Conservation (phyloP, 2,888 invertebrate genomes). For the Galerucella calmariensis region DNA sequence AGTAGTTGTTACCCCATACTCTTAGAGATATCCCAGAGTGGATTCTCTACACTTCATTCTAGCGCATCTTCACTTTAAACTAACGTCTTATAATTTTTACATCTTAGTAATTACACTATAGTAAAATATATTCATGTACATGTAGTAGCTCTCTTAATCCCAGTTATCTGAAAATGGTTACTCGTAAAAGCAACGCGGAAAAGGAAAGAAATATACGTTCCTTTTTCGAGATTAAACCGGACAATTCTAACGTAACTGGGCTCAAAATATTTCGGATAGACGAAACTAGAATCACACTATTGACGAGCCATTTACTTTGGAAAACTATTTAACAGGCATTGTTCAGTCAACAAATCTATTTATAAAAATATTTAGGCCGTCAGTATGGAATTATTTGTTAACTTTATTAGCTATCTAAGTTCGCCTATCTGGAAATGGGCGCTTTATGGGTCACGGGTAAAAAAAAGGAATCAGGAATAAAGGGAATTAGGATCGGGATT, state of each 20-base stretch:
- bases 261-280: conserved; percentile 29
- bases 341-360: conserved; percentile 62
- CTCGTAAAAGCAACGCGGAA: conserved; percentile 9
- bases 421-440: conserved; percentile 44
- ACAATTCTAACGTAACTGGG: conserved; percentile 39
- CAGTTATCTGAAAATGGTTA: conserved; percentile 34
- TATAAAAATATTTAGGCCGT: conserved; percentile 65
- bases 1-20: conserved; percentile 62
- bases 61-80: conserved; percentile 49
- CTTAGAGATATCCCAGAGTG: conserved; percentile 55
- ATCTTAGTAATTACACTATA: conserved; percentile 57
- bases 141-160: conserved; percentile 49
- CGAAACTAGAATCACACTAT: conserved; percentile 35
- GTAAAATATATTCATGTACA: conserved; percentile 64
- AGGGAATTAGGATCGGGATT: conserved; percentile 51
- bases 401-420: conserved; percentile 44
- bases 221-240: conserved; percentile 1
- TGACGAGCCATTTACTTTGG: conserved; percentile 52
- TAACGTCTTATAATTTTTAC: conserved; percentile 54
- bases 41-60: conserved; percentile 41
- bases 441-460: conserved; percentile 39
- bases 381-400: conserved; percentile 54
- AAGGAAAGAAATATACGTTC: not conserved
- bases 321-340: conserved; percentile 59
- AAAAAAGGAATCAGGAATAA: conserved; percentile 36